Conservation (phyloP, 2,113 vertebrate species). For the Uropsilus gracilis region DNA sequence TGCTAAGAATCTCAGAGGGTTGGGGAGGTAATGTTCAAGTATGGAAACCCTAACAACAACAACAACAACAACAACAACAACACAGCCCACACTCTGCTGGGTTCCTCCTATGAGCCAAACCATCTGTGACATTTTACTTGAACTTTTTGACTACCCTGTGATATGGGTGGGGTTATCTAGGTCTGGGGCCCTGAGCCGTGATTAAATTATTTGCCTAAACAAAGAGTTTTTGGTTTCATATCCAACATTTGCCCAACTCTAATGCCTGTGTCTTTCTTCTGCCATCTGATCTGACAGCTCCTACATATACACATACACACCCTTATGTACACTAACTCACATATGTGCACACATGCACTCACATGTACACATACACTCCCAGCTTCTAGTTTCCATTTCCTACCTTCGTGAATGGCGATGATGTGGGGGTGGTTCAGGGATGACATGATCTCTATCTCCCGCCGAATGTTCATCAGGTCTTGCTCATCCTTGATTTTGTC, state of each 20-base stretch:
- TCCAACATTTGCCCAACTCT: neutral
- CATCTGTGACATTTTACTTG: neutral
- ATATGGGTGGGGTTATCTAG: neutral
- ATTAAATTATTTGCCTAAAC: neutral
- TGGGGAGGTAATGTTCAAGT: neutral
- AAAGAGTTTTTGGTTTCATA: neutral
- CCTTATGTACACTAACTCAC: too few species aligned
- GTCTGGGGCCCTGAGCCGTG: neutral
- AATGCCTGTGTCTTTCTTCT: neutral
- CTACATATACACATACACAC: neutral
- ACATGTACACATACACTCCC: neutral
- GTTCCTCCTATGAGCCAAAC: neutral
- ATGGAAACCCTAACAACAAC: neutral
- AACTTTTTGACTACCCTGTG: neutral
- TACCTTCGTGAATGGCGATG: constrained; percentile 97
- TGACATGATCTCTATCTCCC: constrained; percentile 99
- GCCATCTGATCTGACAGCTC: neutral
- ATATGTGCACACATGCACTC: too few species aligned
- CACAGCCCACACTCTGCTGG: neutral
- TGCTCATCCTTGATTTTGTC: constrained; percentile 97
- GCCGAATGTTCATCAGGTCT: constrained; percentile 94
- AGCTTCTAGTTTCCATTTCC: neutral
- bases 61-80: neutral
- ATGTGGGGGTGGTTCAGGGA: constrained; percentile 97
- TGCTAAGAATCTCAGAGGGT: neutral